A percentile compares a stretch with the other conserved stretches of the same genome.
Conservation (phyloP, 1,140 invertebrate species). For the Camponotus pennsylvanicus region DNA sequence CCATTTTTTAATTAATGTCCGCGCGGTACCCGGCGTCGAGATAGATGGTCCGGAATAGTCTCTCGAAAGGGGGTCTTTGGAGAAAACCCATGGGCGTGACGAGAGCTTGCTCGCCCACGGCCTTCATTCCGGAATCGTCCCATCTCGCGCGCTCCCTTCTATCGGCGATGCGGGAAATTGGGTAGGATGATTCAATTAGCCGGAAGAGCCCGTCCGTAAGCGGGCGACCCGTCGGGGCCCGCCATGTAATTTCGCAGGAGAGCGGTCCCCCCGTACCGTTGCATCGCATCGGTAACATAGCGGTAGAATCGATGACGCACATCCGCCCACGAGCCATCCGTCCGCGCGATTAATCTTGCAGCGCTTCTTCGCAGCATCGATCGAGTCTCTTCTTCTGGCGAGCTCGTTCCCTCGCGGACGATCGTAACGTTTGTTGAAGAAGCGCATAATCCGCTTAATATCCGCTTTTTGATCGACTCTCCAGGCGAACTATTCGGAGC, state of each 20-base stretch:
- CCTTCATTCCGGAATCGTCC: conserved; percentile 12
- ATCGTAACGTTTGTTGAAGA: conserved; percentile 29
- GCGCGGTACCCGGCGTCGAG: neutral
- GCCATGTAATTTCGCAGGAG: conserved; percentile 66
- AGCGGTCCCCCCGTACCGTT: conserved; percentile 32
- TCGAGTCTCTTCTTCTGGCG: neutral
- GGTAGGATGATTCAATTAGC: conserved; percentile 78
- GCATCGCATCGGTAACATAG: conserved; percentile 64
- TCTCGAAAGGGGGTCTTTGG: conserved; percentile 41
- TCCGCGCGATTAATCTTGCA: conserved; percentile 43
- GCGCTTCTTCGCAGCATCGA: conserved; percentile 40
- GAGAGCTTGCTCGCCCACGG: neutral
- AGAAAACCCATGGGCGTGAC: conserved; percentile 47
- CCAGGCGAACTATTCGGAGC: conserved; percentile 3
- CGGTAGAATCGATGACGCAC: neutral
- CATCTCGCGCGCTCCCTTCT: conserved; percentile 29
- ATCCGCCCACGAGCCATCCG: neutral
- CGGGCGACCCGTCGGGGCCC: conserved; percentile 46
- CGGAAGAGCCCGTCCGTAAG: conserved; percentile 56
- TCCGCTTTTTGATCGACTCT: conserved; percentile 39
- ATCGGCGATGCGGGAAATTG: conserved; percentile 71
- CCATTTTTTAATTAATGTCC: conserved; percentile 54
- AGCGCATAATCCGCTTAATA: conserved; percentile 45
- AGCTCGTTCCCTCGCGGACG: neutral
- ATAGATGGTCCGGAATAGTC: conserved; percentile 44